Percentiles rank a stretch among this genome's conserved stretches.
Evolutionary conservation across 2,888 invertebrate genomes (phyloP).

Genomic region (Alentia gelatinosa): DNA sequence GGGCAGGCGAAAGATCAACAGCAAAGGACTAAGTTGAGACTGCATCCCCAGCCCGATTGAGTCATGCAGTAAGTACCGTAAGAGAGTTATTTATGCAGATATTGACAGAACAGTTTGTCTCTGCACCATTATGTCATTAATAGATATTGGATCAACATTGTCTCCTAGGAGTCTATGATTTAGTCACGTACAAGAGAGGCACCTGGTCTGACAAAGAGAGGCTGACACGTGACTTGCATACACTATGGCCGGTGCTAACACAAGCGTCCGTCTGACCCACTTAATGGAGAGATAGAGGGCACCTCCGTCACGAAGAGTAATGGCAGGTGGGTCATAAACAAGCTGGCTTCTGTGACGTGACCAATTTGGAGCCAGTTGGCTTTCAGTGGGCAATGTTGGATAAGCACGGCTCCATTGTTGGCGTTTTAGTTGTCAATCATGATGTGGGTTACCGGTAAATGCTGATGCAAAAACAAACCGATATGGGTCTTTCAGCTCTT

Average conservation of each 20-base stretch:
- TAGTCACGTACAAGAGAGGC: too few relatives aligned
- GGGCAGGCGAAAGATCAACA: too few relatives aligned
- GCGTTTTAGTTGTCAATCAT: background rate
- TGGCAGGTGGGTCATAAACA: background rate
- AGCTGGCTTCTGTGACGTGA: background rate
- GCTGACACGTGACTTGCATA: background rate
- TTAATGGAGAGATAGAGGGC: background rate
- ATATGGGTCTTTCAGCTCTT: background rate
- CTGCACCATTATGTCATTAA: too few relatives aligned
- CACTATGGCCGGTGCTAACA: background rate
- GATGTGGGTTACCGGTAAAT: background rate
- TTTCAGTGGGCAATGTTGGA: background rate
- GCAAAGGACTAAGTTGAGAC: too few relatives aligned
- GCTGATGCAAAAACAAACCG: background rate
- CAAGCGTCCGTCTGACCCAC: background rate
- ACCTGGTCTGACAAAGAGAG: background rate
- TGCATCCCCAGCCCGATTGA: too few relatives aligned
- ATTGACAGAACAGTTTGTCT: too few relatives aligned
- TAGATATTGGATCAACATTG: too few relatives aligned
- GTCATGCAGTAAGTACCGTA: too few relatives aligned
- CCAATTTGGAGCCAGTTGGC: background rate
- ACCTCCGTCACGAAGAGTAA: background rate
- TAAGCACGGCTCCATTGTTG: background rate
- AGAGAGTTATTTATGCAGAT: too few relatives aligned
- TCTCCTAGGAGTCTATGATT: too few relatives aligned